Evolutionary conservation across 2,113 vertebrate species (phyloP), one percentile per base, ranked within the genome.

Genomic region (Chiloscyllium plagiosum): DNA sequence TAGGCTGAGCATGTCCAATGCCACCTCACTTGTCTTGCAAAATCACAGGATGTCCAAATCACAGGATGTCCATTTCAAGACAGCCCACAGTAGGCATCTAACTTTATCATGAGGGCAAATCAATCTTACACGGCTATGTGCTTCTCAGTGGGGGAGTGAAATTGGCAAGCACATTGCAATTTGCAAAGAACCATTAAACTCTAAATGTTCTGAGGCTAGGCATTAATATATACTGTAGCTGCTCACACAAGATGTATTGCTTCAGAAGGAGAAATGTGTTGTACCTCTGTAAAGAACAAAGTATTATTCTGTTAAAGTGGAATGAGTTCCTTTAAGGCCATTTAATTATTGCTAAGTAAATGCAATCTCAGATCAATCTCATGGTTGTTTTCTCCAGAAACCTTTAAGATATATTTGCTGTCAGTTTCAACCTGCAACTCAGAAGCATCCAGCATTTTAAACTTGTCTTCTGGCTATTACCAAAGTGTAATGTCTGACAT

Each of bases 301-400:
- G 42, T 50, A 87, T 86, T 52, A 26, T 87, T 87, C 47, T 12
- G 47, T 17, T 87, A 12, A 87, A 52, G 24, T 87, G 24, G 42
- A 85, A 87, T 52, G 47, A 52, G 85, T 52, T 26, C 8, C 20
- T 87, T 86, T 26, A 52, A 50, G 47, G 47, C 47, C 24, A 52
- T 87, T 52, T 87, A 87, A 87, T 87, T 87, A 47, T 87, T 87
- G 19, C 37, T 50, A 86, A 86, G 42, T 87, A 52, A 87, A 87
- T 3, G 3, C 50, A 87, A 50, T 87, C 22, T 29, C 24, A 87
- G 50, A 52, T 50, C 42, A 87, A 87, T 87, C 85, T 52, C 37
- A 52, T 87, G 47, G 85, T 26, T 87, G 50, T 52, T 47, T 50
- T 86, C 47, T 86, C 83, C 47, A 47, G 47, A 86, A 86, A 80